These are phyloP conservation scores for Pogonus chalceus DNA, from an alignment of 1,140 invertebrate genomes.

Conservation along the genomic window DNA sequence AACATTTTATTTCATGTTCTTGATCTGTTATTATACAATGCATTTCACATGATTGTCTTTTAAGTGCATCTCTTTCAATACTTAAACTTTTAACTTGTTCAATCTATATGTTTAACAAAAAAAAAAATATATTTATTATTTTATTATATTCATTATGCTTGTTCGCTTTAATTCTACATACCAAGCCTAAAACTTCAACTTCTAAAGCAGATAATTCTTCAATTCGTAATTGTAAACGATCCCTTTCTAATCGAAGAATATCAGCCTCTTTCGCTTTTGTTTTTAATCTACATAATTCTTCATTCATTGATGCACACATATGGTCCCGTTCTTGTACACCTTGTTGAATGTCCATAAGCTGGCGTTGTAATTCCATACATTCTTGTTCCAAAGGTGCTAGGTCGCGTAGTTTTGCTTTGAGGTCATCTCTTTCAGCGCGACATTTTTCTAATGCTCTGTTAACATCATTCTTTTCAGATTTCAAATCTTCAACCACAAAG, in stretches of 20 bases:
- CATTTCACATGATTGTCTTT: constrained; percentile 23
- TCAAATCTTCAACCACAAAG: constrained; percentile 14
- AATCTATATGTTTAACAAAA: constrained; percentile 19
- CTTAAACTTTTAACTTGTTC: constrained; percentile 10
- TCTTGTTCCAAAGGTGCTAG: not conserved
- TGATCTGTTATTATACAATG: constrained; percentile 29
- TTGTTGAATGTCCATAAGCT: not conserved
- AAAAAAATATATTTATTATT: constrained; percentile 22
- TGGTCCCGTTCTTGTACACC: constrained; percentile 8
- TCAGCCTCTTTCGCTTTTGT: constrained; percentile 24
- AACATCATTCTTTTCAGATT: constrained; percentile 16
- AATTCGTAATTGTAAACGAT: constrained; percentile 23
- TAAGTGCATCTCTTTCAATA: constrained; percentile 17
- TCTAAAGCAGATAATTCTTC: constrained; percentile 26
- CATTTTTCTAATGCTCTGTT: constrained; percentile 9
- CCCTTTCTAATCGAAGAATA: constrained; percentile 24
- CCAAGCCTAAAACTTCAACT: constrained; percentile 17
- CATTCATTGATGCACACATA: constrained; percentile 14
- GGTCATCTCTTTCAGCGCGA: not conserved
- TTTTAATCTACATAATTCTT: constrained; percentile 22
- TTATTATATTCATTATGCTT: constrained; percentile 27
- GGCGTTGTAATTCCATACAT: not conserved
- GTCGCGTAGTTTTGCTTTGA: not conserved
- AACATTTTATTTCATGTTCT: constrained; percentile 30
- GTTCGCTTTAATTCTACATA: constrained; percentile 20